Base-by-base conservation (phyloP, 2,888 invertebrate species). In the Eupsilia transversa region DNA sequence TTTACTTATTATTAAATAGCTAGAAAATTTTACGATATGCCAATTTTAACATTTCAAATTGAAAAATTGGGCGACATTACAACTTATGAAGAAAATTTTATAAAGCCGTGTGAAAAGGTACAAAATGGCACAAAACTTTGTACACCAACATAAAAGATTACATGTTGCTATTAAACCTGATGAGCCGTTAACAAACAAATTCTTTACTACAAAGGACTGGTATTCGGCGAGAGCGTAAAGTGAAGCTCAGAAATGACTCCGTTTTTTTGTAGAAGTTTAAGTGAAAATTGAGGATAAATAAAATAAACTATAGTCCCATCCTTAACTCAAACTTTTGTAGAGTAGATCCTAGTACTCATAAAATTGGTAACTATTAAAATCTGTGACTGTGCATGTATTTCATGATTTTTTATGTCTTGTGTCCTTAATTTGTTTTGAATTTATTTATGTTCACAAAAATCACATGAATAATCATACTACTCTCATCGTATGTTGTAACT, bases 151-250 rank as follows among this genome's bases (percentile, higher is more conserved):
- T 17, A 38, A 49, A 60, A 68, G 23, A 43, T 68, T 60, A 61
- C 52, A 27, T 27, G 52, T 68, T 54, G 52, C 56, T 23, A 52
- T 57, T 72, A 82, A 72, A 72, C 9, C 61, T 54, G 63, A 77
- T 77, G 77, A 69, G n/a, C 33, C 46, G 46, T 65, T 61, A n/a
- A 64, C 61, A 54, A 63, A 79, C 63, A 71, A 73, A 71, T 57
- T 74, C 27, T 70, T 71, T 46, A 6, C 35, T 30, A 72, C 66
- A 83, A 78, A 78, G 61, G 43, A 35, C 27, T 30, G 65, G 59
- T 27, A 67, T 79, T 43, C 12, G 43, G 68, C 33, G 17, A 20
- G 17, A 30, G 27, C 38, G 33, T 27, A 17, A 54, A 2, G 23
- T 65, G 38, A 66, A 38, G 49, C 30, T 57, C 0, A 69, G 35